These are phyloP conservation scores for Ophion ellenae DNA, from an alignment of 2,888 invertebrate genomes.

Conservation along the genomic window DNA sequence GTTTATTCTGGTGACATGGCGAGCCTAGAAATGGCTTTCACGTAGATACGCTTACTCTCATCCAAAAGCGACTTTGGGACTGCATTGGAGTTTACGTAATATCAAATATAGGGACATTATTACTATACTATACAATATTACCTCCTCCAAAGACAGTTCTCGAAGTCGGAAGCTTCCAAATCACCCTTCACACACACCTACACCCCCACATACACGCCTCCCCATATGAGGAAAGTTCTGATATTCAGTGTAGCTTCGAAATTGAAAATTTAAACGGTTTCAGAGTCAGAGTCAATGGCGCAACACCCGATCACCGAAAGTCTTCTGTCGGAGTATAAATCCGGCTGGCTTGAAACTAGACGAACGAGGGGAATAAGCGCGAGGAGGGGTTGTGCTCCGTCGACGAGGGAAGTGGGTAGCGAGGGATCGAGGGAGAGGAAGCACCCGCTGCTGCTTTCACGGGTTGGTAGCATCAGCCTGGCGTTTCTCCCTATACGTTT, in stretches of 20 bases:
- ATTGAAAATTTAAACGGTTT: conserved; percentile 68
- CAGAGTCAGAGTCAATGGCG: conserved; percentile 77
- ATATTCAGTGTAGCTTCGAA: conserved; percentile 28
- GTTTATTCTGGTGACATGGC: neutral
- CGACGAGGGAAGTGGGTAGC: neutral
- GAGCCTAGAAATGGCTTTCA: neutral
- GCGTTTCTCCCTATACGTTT: conserved; percentile 39
- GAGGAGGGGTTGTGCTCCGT: neutral
- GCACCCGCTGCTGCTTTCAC: conserved; percentile 22
- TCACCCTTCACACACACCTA: neutral
- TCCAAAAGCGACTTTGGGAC: neutral
- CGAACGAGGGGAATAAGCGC: conserved; percentile 57
- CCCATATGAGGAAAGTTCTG: neutral
- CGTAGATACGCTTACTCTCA: neutral
- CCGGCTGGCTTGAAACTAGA: conserved; percentile 67
- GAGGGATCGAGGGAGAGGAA: neutral
- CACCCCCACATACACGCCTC: neutral
- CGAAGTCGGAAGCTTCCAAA: neutral
- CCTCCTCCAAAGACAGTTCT: neutral
- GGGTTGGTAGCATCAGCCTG: conserved; percentile 26
- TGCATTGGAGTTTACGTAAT: neutral
- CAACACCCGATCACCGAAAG: conserved; percentile 75
- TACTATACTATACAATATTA: neutral
- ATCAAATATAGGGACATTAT: neutral
- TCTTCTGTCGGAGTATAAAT: conserved; percentile 75